Evolutionary conservation across 2,888 invertebrate species (phyloP), one percentile per base, ranked within the genome.

Genomic region (Chloromyia formosa): DNA sequence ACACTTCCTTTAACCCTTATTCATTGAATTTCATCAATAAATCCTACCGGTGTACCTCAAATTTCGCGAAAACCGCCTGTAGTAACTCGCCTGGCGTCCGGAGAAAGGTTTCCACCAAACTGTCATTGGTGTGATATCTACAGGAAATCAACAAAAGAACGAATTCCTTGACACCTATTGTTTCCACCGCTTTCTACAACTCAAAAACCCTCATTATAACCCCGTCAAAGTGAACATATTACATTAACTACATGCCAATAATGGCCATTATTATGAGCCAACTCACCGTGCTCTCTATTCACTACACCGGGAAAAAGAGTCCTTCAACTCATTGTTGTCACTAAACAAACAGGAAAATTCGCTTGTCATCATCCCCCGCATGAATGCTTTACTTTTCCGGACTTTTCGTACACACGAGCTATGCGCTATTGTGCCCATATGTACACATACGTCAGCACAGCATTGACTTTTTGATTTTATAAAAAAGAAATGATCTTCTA

Each of bases 381-480:
- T 56, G 58, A 71, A 40, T 58, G 56, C 71, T 71, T 56, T 58
- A 16, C 49, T 69, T 27, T n/a, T 20, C 71, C 5, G 22, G 35
- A 23, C 18, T 27, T 66, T 14, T 22, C 22, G 5, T 18, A 66
- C 7, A 7, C 7, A 35, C 22, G 22, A 10, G 42, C 14, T 4
- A 22, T 22, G 5, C 14, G 27, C 66, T 49, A 66, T 66, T 54
- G 69, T 54, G n/a, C 4, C 69, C 40, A 56, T 18, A 71, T 58
- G 56, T 40, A 54, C 54, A 69, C 12, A 7, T 9, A 69, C 12
- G n/a, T 9, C 16, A 9, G 20, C 56, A 58, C 16, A 9, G 20
- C 56, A 58, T 40, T 71, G 71, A 71, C 71, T 71, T 71, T 71
- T 71, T 71, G 71, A 71, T 71, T 71, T 71, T 27, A 71, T 71